Evolutionary conservation across 2,888 invertebrate species (phyloP), one percentile per base, ranked within the genome.

Genomic region (Machimus atricapillus): DNA sequence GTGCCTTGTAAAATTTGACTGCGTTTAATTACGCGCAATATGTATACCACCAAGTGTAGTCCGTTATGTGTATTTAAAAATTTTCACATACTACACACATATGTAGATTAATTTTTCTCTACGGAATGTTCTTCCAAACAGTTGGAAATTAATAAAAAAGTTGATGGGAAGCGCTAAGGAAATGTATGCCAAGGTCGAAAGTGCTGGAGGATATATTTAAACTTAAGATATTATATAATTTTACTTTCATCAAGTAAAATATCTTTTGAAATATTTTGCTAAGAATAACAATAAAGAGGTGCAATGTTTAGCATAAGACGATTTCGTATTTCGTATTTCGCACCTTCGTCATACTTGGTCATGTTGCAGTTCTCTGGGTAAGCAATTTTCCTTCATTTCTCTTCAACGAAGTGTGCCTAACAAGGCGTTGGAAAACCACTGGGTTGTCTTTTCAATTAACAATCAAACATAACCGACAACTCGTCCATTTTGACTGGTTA

Each of bases 381-480:
- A 58, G 1, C 58, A 23, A 66, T 66, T 66, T 66, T 66, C 66
- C 27, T 19, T 12, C 66, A 12, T 66, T 66, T 66, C 23, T 12
- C 66, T 27, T 23, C 66, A 12, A 12, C 23, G 66, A 27, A 23
- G 23, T 66, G 66, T 76, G 27, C 23, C 37, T 66, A 23, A 56
- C 56, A 56, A 56, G 52, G 23, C 23, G 81, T 66, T 66, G 27
- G 52, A 56, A 43, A 66, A 34, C 82, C 34, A 52, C n/a, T 37
- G 82, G 37, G 82, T 66, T 58, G 37, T 82, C 66, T 58, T 37
- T 82, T 66, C 31, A 58, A 19, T 56, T 56, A 31, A 43, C 81
- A 81, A 82, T 82, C 79, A 46, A 82, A 66, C 82, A 58, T 16
- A 82, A 19, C 66, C 82, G 82, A 66, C 82, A 31, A 52, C 81